These are phyloP conservation scores for Sardinella longiceps DNA, from an alignment of 2,797 vertebrate species.

Conservation along the genomic window DNA sequence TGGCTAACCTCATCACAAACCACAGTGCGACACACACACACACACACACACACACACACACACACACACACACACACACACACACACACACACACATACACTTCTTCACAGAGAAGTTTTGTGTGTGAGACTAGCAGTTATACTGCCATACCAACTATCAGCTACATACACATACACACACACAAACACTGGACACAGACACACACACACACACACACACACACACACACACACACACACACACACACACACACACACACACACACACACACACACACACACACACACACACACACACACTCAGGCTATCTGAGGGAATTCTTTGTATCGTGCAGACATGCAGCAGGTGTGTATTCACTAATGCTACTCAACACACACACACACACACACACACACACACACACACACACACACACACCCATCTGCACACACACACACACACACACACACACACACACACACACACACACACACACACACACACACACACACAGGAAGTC, in stretches of 20 bases:
- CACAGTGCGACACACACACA: background rate
- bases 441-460: background rate
- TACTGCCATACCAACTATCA: no score
- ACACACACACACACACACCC: no score
- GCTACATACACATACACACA: constrained; percentile 24
- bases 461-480: no score
- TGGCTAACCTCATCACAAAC: constrained; percentile 32
- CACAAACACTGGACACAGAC: constrained; percentile 1
- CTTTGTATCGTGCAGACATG: background rate
- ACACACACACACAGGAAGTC: background rate
- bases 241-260: background rate
- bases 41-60: constrained; percentile 19
- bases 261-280: background rate
- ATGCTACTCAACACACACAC: background rate
- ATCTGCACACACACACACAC: background rate
- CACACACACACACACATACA: constrained; percentile 27
- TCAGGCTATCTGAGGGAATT: background rate
- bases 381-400: no score
- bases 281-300: background rate
- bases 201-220: background rate
- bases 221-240: constrained; percentile 10
- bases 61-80: constrained; percentile 17
- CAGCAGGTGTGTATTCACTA: background rate
- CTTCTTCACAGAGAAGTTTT: no score
- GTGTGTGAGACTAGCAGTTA: no score